Evolutionary conservation across 2,888 invertebrate species (phyloP).

Genomic region (Dastarcus helophoroides): DNA sequence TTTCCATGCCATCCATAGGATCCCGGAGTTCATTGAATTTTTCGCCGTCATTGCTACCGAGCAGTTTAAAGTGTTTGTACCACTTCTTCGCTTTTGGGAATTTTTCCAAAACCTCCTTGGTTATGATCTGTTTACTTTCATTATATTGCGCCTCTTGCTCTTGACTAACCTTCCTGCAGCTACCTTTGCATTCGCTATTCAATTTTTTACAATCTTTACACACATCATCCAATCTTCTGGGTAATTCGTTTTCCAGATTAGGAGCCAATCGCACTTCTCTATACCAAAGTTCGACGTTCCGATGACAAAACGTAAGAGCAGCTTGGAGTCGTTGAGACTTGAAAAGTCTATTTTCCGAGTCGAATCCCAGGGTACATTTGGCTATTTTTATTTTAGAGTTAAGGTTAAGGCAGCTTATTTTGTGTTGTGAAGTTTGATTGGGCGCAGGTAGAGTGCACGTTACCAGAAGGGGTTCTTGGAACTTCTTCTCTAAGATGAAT

Average conservation of each 20-base stretch:
- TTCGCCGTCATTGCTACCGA: conserved; percentile 38
- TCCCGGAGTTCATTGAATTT: conserved; percentile 39
- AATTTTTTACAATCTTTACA: conserved; percentile 13
- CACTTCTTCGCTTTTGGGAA: conserved; percentile 52
- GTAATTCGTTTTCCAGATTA: conserved; percentile 19
- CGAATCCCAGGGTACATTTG: conserved; percentile 50
- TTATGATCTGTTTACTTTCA: conserved; percentile 26
- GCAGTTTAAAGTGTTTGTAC: conserved; percentile 50
- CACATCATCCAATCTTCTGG: conserved; percentile 10
- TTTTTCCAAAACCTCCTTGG: conserved; percentile 28
- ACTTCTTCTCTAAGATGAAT: conserved; percentile 49
- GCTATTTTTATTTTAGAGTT: conserved; percentile 45
- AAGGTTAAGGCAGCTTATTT: conserved; percentile 43
- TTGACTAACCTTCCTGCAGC: conserved; percentile 2
- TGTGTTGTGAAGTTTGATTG: conserved; percentile 39
- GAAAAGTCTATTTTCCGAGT: conserved; percentile 50
- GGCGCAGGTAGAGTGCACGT: conserved; percentile 51
- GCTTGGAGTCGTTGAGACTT: conserved; percentile 52
- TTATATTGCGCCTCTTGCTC: conserved; percentile 7
- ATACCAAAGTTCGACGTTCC: conserved; percentile 52
- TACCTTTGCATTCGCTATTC: conserved; percentile 7
- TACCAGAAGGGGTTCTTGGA: conserved; percentile 52
- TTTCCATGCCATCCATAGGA: conserved; percentile 50
- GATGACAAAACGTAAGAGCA: conserved; percentile 53
- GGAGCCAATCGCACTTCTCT: conserved; percentile 41